These are phyloP conservation scores for Nomada flava DNA, from an alignment of 2,888 invertebrate genomes.

Conservation along the genomic window DNA sequence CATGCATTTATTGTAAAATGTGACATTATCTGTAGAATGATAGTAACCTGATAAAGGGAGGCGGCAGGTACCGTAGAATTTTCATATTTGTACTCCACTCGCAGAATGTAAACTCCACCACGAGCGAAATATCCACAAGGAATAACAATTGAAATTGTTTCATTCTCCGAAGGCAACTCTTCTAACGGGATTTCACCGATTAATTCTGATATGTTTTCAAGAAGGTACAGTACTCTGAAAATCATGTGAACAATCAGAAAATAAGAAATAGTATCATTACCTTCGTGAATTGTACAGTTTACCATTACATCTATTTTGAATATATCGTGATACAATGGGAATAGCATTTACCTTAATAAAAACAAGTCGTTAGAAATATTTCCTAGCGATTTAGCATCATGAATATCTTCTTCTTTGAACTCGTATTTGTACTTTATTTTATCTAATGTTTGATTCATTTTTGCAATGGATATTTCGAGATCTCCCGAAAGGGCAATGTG, in stretches of 20 bases:
- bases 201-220: slow-evolving; percentile 82
- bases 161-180: slow-evolving; percentile 68
- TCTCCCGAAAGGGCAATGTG: slow-evolving; percentile 93
- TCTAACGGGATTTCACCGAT: slow-evolving; percentile 80
- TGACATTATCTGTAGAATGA: background rate
- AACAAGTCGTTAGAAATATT: slow-evolving; percentile 38
- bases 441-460: slow-evolving; percentile 27
- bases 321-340: background rate
- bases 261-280: background rate
- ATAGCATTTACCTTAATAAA: slow-evolving; percentile 53
- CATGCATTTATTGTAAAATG: background rate
- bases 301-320: background rate
- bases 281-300: background rate
- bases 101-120: slow-evolving; percentile 88
- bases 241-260: slow-evolving; percentile 5
- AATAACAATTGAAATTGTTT: slow-evolving; percentile 83
- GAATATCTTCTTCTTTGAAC: slow-evolving; percentile 1
- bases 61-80: slow-evolving; percentile 72
- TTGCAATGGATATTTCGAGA: slow-evolving; percentile 89
- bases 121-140: slow-evolving; percentile 91
- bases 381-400: background rate
- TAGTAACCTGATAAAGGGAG: slow-evolving; percentile 34
- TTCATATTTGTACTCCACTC: slow-evolving; percentile 82
- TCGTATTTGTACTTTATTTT: slow-evolving; percentile 20
- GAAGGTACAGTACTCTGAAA: slow-evolving; percentile 85